Evolutionary conservation across 2,888 invertebrate genomes (phyloP).

Genomic region (Megaustenia siamemsis): DNA sequence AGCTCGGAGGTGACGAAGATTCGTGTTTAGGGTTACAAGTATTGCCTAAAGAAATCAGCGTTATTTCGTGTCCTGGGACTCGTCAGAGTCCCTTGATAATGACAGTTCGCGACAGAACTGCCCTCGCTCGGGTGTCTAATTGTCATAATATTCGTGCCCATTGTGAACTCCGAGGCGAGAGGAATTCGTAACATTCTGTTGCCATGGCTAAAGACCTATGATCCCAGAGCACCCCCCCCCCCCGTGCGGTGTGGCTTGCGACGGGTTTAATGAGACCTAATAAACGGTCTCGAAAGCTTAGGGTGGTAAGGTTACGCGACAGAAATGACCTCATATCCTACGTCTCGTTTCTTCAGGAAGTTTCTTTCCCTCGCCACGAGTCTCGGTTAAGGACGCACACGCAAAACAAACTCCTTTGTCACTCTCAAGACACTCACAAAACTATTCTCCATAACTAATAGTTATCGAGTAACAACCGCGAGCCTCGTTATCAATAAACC

Average conservation of each 20-base stretch:
- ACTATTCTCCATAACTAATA: neutral
- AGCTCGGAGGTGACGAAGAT: conserved; percentile 14
- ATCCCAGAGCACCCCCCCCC: neutral
- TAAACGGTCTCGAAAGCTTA: neutral
- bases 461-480: conserved; percentile 26
- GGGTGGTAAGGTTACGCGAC: conserved; percentile 25
- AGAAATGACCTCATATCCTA: conserved; percentile 9
- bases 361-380: conserved; percentile 20
- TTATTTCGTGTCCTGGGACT: neutral
- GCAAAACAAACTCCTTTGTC: conserved; percentile 14
- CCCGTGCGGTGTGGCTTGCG: neutral
- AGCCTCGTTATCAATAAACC: neutral
- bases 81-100: conserved; percentile 36
- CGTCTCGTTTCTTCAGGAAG: neutral
- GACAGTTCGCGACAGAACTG: conserved; percentile 1
- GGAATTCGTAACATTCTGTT: conserved; percentile 5
- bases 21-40: conserved; percentile 38
- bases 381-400: neutral
- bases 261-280: conserved; percentile 37
- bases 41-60: conserved; percentile 35
- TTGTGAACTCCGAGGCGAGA: conserved; percentile 22
- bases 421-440: neutral
- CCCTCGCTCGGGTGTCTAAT: conserved; percentile 31
- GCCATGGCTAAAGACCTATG: neutral
- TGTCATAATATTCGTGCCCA: conserved; percentile 43